phyloP scores from a whole-genome alignment of 1,140 invertebrate species.

The Acromyrmex charruanus region DNA sequence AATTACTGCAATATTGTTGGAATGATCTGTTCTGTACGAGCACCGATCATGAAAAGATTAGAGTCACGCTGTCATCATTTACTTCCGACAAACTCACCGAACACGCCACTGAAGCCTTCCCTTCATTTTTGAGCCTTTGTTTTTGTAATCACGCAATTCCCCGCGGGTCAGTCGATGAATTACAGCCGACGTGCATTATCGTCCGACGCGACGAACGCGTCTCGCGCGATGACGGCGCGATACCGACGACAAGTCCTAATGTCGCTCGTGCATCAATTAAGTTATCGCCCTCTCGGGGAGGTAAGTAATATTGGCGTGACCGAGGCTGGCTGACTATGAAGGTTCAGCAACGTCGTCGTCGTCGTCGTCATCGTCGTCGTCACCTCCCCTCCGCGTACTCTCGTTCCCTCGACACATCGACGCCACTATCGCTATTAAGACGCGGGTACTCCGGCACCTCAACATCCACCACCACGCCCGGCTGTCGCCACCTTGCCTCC shows the following conservation, averaged over 20 bases:
- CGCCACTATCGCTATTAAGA: slow-evolving; percentile 77
- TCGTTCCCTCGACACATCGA: slow-evolving; percentile 61
- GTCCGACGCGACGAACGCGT: slow-evolving; percentile 19
- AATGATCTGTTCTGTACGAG: too few relatives aligned
- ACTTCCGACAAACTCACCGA: background rate
- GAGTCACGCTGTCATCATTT: background rate
- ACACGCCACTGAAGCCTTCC: background rate
- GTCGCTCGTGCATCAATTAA: slow-evolving; percentile 78
- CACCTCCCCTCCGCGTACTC: background rate
- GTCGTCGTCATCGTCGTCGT: background rate
- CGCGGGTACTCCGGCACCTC: slow-evolving; percentile 73
- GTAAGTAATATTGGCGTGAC: slow-evolving; percentile 80
- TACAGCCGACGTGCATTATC: slow-evolving; percentile 52
- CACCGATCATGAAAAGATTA: background rate
- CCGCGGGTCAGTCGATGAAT: slow-evolving; percentile 21
- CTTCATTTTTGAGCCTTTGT: background rate
- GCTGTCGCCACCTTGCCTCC: slow-evolving; percentile 46
- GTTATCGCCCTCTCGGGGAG: slow-evolving; percentile 76
- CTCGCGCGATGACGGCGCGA: slow-evolving; percentile 59
- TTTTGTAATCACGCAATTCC: slow-evolving; percentile 35
- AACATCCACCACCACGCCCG: slow-evolving; percentile 63
- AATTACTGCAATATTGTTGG: too few relatives aligned
- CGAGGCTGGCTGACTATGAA: slow-evolving; percentile 68
- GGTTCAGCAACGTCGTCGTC: slow-evolving; percentile 39
- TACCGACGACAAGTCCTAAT: slow-evolving; percentile 70